Conservation (phyloP, 2,113 vertebrate genomes). For the Motacilla tschutschensis region DNA sequence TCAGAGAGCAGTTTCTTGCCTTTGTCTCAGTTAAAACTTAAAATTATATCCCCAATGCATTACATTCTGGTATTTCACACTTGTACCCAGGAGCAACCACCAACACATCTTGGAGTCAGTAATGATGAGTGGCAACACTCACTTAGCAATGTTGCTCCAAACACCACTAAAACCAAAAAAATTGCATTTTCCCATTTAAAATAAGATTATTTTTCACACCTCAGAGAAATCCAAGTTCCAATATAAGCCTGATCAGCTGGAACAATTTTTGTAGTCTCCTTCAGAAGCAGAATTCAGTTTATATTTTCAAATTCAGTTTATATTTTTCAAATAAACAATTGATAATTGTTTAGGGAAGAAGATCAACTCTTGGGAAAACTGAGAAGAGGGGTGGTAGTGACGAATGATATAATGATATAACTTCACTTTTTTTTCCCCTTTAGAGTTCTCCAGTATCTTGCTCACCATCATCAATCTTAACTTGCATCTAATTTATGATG, state of each 20-base stretch:
- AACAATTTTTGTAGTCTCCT: not conserved
- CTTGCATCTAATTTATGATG: not conserved
- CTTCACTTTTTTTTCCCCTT: not conserved
- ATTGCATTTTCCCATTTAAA: not conserved
- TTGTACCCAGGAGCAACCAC: not conserved
- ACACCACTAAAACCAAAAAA: not conserved
- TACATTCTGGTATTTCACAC: not conserved
- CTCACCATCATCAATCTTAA: not conserved
- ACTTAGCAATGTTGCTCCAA: not conserved
- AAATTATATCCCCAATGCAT: not conserved
- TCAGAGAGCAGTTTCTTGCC: not conserved
- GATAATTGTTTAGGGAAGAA: not conserved
- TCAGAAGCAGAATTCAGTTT: not conserved
- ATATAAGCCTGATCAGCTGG: not conserved
- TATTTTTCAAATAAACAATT: too few relatives aligned
- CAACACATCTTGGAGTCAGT: not conserved
- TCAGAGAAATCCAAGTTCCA: not conserved
- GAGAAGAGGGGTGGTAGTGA: rapidly evolving
- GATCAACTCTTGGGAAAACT: not conserved
- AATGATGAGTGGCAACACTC: not conserved
- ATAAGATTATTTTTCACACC: not conserved
- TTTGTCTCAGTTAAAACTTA: not conserved
- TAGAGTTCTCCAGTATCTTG: not conserved
- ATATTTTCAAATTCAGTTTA: not conserved
- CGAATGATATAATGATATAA: not conserved